Evolutionary conservation across 2,888 invertebrate genomes (phyloP).

Genomic region (Anoncus sp.): DNA sequence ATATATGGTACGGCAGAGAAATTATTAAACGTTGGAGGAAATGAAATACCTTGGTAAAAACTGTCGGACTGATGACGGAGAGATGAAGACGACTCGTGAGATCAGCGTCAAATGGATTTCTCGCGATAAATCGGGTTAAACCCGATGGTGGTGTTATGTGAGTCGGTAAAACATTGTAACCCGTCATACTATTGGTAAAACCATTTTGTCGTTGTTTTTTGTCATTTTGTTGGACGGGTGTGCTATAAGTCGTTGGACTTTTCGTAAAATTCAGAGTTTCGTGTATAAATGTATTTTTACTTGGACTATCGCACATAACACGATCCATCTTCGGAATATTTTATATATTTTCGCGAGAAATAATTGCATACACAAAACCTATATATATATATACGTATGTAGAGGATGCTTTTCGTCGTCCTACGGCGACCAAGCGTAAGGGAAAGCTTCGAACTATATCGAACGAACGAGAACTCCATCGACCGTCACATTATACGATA

Average conservation of each 20-base stretch:
- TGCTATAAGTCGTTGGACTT: slow-evolving; percentile 68
- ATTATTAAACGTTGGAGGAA: too few relatives aligned
- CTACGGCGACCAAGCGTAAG: slow-evolving; percentile 7
- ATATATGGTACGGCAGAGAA: too few relatives aligned
- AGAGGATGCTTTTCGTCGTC: neutral
- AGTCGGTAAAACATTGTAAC: slow-evolving; percentile 80
- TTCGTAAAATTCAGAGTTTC: slow-evolving; percentile 27
- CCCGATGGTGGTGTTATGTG: slow-evolving; percentile 86
- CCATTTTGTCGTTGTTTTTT: slow-evolving; percentile 55
- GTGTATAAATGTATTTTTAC: slow-evolving; percentile 26
- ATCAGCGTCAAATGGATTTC: slow-evolving; percentile 89
- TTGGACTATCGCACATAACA: slow-evolving; percentile 21
- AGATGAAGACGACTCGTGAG: slow-evolving; percentile 87
- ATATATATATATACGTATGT: slow-evolving; percentile 10
- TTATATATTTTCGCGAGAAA: neutral
- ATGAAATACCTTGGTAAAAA: slow-evolving; percentile 79
- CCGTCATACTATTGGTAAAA: slow-evolving; percentile 61
- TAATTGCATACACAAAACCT: neutral
- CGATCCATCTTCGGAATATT: slow-evolving; percentile 31
- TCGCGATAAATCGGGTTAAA: slow-evolving; percentile 84
- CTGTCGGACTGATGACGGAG: slow-evolving; percentile 87
- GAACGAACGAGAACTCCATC: slow-evolving; percentile 49
- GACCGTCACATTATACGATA: slow-evolving; percentile 63
- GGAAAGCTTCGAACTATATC: slow-evolving; percentile 38
- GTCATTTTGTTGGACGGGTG: slow-evolving; percentile 71